phyloP scores from a whole-genome alignment of 2,113 vertebrate genomes.

The Uropsilus gracilis region DNA sequence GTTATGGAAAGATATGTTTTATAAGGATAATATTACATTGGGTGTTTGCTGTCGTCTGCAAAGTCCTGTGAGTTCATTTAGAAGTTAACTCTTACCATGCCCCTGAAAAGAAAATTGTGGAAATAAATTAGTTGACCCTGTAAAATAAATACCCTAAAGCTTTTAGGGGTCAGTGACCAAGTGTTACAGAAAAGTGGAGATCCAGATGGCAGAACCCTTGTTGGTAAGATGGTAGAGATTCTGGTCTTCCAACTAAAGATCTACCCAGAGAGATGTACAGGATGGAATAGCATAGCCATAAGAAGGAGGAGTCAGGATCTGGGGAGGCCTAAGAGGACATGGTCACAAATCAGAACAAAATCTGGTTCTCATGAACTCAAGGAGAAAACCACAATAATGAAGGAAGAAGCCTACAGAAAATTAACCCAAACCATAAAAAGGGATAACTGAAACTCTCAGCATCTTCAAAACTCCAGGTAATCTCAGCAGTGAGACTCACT shows the following conservation, averaged over 20 bases:
- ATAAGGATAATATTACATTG: conserved; percentile 59
- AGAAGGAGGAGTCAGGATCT: background rate
- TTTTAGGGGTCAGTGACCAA: background rate
- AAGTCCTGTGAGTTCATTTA: conserved; percentile 37
- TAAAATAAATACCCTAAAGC: background rate
- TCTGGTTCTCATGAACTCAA: background rate
- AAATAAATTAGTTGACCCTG: background rate
- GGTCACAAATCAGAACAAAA: background rate
- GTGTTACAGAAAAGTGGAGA: background rate
- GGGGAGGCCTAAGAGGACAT: background rate
- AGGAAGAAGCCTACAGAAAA: background rate
- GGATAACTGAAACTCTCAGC: background rate
- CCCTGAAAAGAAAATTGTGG: background rate
- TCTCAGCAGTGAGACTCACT: background rate
- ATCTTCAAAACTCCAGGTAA: background rate
- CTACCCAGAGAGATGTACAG: background rate
- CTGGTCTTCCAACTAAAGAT: background rate
- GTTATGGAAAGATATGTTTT: conserved; percentile 74
- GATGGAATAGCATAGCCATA: accelerated
- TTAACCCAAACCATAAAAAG: background rate
- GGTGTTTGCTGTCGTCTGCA: conserved; percentile 48
- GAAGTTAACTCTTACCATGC: conserved; percentile 62
- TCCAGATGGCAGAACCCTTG: background rate
- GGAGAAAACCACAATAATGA: background rate
- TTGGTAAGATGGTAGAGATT: background rate